Evolutionary conservation across 2,113 vertebrate genomes (phyloP).

Genomic region (Tragelaphus strepsiceros): DNA sequence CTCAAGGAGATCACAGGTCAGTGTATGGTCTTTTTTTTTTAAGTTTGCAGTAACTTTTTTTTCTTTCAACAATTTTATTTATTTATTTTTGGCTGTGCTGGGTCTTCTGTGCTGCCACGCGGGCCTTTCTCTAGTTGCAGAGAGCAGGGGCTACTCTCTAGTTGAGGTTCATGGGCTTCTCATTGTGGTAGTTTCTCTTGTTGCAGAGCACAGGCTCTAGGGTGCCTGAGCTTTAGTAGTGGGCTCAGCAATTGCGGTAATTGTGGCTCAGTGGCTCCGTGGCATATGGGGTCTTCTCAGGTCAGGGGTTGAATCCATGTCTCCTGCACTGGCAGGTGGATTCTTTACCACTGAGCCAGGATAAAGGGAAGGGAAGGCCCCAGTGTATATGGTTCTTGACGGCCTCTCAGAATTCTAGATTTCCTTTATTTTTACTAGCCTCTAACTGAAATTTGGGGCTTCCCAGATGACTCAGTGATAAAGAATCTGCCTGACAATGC

Average conservation of each 20-base stretch:
- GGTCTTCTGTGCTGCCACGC: neutral
- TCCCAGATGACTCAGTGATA: neutral
- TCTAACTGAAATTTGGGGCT: neutral
- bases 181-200: neutral
- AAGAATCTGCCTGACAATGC: neutral
- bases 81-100: neutral
- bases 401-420: neutral
- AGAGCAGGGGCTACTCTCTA: neutral
- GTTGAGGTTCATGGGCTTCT: neutral
- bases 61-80: neutral
- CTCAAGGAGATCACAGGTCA: neutral
- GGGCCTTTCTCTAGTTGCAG: neutral
- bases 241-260: neutral
- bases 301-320: neutral
- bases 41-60: neutral
- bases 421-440: neutral
- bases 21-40: neutral
- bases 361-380: neutral
- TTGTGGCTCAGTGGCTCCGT: fast-evolving
- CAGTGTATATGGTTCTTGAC: neutral
- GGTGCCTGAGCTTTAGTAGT: neutral
- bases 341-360: neutral
- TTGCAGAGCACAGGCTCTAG: neutral
- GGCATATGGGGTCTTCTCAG: neutral
- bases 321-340: neutral